Evolutionary conservation across 2,113 vertebrate species (phyloP).

Genomic region (Ptyas mucosa): DNA sequence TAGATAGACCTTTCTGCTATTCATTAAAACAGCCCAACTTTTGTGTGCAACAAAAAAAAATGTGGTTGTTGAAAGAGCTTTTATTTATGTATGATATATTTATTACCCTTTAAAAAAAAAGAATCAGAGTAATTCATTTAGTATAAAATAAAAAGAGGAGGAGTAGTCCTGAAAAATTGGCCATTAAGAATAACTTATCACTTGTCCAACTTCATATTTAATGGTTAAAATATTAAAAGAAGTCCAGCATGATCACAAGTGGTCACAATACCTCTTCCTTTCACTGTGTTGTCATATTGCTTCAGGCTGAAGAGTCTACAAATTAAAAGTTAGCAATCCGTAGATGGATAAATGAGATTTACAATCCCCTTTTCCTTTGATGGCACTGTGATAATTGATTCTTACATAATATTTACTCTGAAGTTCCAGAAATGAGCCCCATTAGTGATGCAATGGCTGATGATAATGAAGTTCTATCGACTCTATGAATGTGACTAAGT

Average conservation of each 20-base stretch:
- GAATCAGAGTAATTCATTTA: background rate
- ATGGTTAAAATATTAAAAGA: background rate
- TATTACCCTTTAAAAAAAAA: background rate
- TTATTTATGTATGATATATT: background rate
- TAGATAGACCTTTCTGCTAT: background rate
- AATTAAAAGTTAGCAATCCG: background rate
- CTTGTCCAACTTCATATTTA: background rate
- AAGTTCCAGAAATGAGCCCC: background rate
- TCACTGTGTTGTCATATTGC: background rate
- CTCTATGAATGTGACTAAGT: background rate
- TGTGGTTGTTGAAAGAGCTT: background rate
- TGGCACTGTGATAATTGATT: background rate
- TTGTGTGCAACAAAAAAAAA: background rate
- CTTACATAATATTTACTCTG: background rate
- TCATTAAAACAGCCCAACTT: background rate
- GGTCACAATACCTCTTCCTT: background rate
- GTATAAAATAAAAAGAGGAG: background rate
- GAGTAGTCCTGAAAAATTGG: background rate
- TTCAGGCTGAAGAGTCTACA: background rate
- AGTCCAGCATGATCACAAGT: background rate
- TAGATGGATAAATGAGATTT: background rate
- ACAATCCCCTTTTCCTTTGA: background rate
- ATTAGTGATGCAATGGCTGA: background rate
- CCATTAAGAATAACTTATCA: background rate
- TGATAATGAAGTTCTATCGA: background rate